Conservation (phyloP, 2,888 invertebrate genomes). For the Hetaerina titia region DNA sequence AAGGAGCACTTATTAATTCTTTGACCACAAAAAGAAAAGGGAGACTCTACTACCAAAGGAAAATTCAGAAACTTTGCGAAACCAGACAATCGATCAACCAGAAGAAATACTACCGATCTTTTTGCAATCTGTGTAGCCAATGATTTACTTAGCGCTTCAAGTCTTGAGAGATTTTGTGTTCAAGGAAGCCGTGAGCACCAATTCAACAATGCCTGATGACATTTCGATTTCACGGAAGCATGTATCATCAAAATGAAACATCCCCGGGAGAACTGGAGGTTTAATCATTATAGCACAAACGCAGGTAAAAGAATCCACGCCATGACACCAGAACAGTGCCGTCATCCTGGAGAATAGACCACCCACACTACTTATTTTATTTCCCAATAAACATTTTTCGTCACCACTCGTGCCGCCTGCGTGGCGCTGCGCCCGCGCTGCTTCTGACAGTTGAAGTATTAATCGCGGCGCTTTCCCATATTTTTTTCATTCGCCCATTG, state of each 20-base stretch:
- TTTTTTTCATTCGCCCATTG: neutral
- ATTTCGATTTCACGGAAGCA: neutral
- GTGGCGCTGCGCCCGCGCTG: conserved; percentile 22
- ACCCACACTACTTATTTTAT: neutral
- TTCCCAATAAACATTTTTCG: conserved; percentile 54
- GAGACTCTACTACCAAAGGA: too few species aligned
- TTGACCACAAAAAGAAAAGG: too few species aligned
- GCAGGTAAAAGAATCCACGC: neutral
- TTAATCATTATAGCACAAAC: neutral
- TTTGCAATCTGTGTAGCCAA: too few species aligned
- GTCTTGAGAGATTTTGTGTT: too few species aligned
- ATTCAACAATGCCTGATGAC: neutral
- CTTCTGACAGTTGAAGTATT: conserved; percentile 52
- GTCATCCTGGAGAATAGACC: neutral
- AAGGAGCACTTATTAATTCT: too few species aligned
- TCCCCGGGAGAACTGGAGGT: neutral
- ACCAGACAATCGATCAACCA: too few species aligned
- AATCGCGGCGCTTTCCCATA: neutral
- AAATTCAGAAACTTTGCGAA: too few species aligned
- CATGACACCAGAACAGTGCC: neutral
- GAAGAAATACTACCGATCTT: too few species aligned
- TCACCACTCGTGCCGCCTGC: neutral
- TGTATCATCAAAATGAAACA: neutral
- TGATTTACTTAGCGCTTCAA: too few species aligned
- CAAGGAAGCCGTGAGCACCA: neutral